Base-by-base conservation (phyloP, 2,888 invertebrate genomes). In the Papilio gigon region DNA sequence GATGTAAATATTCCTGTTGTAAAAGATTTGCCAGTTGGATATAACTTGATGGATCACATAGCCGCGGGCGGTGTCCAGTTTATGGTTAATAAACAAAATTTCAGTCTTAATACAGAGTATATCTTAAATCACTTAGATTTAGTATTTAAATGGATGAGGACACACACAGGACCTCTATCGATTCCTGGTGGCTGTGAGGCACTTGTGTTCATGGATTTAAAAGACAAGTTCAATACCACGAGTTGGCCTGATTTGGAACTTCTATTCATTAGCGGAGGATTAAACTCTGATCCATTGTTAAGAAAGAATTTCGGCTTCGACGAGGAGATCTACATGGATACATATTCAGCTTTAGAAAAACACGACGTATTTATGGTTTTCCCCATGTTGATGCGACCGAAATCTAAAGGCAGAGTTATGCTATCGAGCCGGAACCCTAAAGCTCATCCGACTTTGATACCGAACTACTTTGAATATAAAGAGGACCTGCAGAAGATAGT, bases 381-480 rank as follows among this genome's bases (percentile, higher is more conserved):
- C 73, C 95, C 96, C 0, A 95, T 96, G 88, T 80, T 96, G 37
- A 93, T 96, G 83, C 92, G 95, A 72, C 96, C 96, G 0, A 93
- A 94, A 78, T 96, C 96, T n/a, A 91, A 92, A 73, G 96, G 96
- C 0, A 89, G 93, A 71, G 84, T 96, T 0, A 92, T 89, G 82
- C 89, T 98, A n/a, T 93, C 92, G 77, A 95, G 94, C 12, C 94
- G 89, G 69, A 94, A 97, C 82, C 96, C 97, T 0, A 93, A 93
- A 74, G 93, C 94, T 0, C 93, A 95, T 76, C 97, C 97, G 0
- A 86, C 93, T n/a, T 92, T 97, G 65, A 94, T 96, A 74, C 95
- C 97, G 0, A 96, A 96, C 81, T 98, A 98, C 84, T 94, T 97
- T 79, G 92, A 94, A 60, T 75, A 89, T 78, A 74, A 88, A 9